These are phyloP conservation scores for Oxystoma pomonae DNA, from an alignment of 2,888 invertebrate species.

Conservation along the genomic window DNA sequence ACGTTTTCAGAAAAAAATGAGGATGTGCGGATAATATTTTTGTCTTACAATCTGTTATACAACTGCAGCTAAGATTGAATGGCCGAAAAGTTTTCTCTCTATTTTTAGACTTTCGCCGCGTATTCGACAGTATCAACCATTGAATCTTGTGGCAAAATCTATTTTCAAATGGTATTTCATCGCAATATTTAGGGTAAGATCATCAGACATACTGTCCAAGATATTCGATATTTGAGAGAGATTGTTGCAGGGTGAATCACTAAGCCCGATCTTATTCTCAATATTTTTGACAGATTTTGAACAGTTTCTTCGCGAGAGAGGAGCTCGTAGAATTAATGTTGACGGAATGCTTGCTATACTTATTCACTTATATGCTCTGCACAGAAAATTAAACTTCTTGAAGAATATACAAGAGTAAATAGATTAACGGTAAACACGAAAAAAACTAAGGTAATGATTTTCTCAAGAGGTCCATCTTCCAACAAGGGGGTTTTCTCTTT, in stretches of 20 bases:
- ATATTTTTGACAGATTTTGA: not conserved
- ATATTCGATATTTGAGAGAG: not conserved
- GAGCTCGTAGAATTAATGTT: not conserved
- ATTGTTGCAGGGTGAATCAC: not conserved
- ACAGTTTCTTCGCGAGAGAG: not conserved
- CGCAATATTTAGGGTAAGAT: not conserved
- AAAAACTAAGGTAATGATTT: not conserved
- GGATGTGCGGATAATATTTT: not conserved
- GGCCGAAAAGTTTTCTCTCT: not conserved
- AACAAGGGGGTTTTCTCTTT: not conserved
- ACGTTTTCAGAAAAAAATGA: not conserved
- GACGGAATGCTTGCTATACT: not conserved
- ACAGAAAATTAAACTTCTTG: not conserved
- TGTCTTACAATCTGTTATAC: not conserved
- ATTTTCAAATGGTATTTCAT: not conserved
- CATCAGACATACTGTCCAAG: not conserved
- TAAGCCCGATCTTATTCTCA: not conserved
- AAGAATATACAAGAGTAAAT: not conserved
- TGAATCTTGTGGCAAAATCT: not conserved
- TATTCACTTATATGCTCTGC: not conserved
- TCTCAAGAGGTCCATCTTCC: not conserved
- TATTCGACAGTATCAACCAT: not conserved
- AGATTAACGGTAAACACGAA: not conserved
- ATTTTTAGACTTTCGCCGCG: not conserved
- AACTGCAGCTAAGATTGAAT: not conserved